These are phyloP conservation scores for Mythimna impura DNA, from an alignment of 2,888 invertebrate genomes.

Conservation along the genomic window DNA sequence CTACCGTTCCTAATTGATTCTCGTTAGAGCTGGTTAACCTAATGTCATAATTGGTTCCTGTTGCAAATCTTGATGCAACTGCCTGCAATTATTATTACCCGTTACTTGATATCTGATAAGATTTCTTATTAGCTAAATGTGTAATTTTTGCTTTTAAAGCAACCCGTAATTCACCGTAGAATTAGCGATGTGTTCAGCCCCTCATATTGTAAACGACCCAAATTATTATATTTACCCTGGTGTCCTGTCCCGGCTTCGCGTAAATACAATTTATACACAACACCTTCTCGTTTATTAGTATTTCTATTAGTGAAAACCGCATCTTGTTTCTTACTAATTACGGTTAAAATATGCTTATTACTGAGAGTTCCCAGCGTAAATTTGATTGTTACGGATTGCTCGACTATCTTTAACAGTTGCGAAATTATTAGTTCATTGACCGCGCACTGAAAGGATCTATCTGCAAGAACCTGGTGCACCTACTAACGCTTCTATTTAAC, in stretches of 20 bases:
- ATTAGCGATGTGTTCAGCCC: background rate
- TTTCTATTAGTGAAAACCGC: no score
- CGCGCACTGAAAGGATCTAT: background rate
- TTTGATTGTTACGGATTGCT: background rate
- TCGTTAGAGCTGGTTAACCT: conserved; percentile 23
- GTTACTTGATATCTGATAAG: conserved; percentile 40
- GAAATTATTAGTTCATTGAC: background rate
- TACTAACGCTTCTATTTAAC: no score
- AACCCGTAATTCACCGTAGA: background rate
- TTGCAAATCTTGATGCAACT: conserved; percentile 31
- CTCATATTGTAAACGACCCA: no score
- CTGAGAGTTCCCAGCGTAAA: background rate
- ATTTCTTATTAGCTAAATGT: conserved; percentile 20
- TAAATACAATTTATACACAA: no score
- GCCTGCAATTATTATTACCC: conserved; percentile 30
- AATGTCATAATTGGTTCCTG: conserved; percentile 32
- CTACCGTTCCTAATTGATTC: conserved; percentile 11
- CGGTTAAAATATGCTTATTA: background rate
- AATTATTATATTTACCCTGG: conserved; percentile 7
- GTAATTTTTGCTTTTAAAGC: conserved; percentile 1
- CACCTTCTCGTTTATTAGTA: no score
- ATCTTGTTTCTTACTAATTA: background rate
- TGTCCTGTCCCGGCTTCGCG: background rate
- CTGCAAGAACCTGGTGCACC: no score
- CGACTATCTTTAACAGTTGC: background rate